These are phyloP conservation scores for Petrolisthes cinctipes DNA, from an alignment of 2,888 invertebrate genomes.

Conservation along the genomic window DNA sequence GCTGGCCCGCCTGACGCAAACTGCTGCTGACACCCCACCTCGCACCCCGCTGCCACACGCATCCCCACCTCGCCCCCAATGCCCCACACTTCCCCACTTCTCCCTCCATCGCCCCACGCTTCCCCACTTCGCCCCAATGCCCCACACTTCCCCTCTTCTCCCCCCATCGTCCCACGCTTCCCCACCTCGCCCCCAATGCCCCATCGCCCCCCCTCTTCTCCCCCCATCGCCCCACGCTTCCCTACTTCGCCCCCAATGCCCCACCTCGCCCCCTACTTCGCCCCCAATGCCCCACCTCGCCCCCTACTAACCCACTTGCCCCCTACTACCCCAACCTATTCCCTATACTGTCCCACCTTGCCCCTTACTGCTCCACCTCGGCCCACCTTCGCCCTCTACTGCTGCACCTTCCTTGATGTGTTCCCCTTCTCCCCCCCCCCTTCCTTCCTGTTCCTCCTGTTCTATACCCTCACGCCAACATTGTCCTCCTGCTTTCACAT, in stretches of 20 bases:
- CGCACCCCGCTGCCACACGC: too few species aligned
- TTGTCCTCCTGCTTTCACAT: too few species aligned
- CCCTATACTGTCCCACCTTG: not conserved
- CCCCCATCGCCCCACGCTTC: too few species aligned
- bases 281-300: not conserved
- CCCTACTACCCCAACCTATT: too few species aligned
- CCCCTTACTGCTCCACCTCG: not conserved
- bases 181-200: not conserved
- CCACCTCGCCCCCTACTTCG: not conserved
- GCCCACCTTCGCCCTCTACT: not conserved
- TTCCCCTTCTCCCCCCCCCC: not conserved
- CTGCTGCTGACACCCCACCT: not conserved
- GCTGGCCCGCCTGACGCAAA: constrained; percentile 2
- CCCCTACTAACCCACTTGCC: not conserved
- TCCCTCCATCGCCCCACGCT: not conserved
- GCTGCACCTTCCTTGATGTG: not conserved
- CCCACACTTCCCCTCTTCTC: too few species aligned
- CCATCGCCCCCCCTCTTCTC: not conserved
- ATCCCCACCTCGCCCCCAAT: not conserved
- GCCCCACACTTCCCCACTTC: not conserved
- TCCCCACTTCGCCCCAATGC: too few species aligned
- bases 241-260: not conserved
- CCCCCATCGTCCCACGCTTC: not conserved
- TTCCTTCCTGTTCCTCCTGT: too few species aligned
- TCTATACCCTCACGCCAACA: not conserved